phyloP scores from a whole-genome alignment of 2,797 vertebrate species.

The Gouania willdenowi region DNA sequence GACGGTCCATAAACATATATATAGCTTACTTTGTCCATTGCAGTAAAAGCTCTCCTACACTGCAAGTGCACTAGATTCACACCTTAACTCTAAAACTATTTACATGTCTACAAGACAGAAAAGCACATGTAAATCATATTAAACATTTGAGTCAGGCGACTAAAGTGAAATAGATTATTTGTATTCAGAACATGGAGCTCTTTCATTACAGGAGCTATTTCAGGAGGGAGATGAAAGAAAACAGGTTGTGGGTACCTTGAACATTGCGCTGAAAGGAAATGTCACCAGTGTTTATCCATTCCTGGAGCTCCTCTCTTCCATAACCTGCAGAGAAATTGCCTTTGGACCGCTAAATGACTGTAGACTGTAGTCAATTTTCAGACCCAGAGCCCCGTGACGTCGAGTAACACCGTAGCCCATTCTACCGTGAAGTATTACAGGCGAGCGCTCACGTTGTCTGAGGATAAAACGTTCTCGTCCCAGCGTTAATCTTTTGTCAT shows the following conservation, averaged over 20 bases:
- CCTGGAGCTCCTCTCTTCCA: constrained; percentile 61
- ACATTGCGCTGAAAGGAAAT: constrained; percentile 53
- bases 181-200: background rate
- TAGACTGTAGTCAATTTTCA: constrained; percentile 71
- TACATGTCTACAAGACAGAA: background rate
- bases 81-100: background rate
- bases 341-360: constrained; percentile 65
- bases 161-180: background rate
- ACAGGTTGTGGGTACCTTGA: constrained; percentile 39
- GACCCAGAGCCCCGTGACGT: constrained; percentile 65
- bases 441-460: constrained; percentile 34
- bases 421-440: constrained; percentile 55
- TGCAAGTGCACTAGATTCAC: background rate
- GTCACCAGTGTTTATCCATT: constrained; percentile 69
- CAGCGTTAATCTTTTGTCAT: constrained; percentile 54
- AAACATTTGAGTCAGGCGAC: background rate
- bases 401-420: constrained; percentile 50
- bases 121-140: background rate
- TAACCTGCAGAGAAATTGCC: constrained; percentile 65
- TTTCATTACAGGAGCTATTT: constrained; percentile 1
- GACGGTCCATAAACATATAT: too few species aligned
- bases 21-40: too few species aligned
- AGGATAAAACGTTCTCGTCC: constrained; percentile 39
- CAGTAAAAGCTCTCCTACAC: too few species aligned
- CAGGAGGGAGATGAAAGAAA: constrained; percentile 4